Evolutionary conservation across 2,113 vertebrate species (phyloP).

Genomic region (Macroglossus sobrinus): DNA sequence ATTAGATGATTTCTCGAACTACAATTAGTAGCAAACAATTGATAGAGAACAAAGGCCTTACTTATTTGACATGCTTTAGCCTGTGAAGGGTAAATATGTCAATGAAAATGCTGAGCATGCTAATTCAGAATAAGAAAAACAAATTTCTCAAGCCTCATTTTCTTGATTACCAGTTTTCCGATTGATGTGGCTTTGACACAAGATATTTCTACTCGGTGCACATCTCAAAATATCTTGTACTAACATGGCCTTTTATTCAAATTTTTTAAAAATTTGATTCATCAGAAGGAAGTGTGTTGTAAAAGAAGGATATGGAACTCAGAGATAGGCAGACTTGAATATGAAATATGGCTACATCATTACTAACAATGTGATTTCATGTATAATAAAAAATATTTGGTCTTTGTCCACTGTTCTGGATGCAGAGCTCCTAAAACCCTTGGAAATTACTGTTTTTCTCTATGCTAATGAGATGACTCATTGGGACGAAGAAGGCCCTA

Average conservation of each 20-base stretch:
- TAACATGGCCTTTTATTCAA: constrained; percentile 66
- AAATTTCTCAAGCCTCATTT: constrained; percentile 66
- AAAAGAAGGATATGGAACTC: neutral
- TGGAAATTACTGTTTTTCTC: neutral
- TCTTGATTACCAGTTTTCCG: constrained; percentile 72
- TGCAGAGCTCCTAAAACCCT: neutral
- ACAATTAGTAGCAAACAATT: constrained; percentile 21
- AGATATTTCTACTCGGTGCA: constrained; percentile 59
- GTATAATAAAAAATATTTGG: neutral
- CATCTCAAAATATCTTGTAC: constrained; percentile 64
- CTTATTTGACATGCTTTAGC: constrained; percentile 33
- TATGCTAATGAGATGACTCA: neutral
- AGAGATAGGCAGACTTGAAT: neutral
- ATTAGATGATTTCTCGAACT: constrained; percentile 3
- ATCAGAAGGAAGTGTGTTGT: constrained; percentile 55
- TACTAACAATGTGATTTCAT: neutral
- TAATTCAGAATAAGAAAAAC: constrained; percentile 59
- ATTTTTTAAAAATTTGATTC: constrained; percentile 51
- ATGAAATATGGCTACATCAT: neutral
- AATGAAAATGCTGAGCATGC: constrained; percentile 35
- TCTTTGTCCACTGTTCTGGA: neutral
- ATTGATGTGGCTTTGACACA: constrained; percentile 68
- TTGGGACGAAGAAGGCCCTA: neutral
- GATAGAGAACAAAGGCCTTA: constrained; percentile 5
- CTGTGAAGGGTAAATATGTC: constrained; percentile 6